A percentile compares a stretch with the other conserved stretches of the same genome.
Evolutionary conservation across 2,113 vertebrate genomes (phyloP).

Genomic region (Xenus cinereus): DNA sequence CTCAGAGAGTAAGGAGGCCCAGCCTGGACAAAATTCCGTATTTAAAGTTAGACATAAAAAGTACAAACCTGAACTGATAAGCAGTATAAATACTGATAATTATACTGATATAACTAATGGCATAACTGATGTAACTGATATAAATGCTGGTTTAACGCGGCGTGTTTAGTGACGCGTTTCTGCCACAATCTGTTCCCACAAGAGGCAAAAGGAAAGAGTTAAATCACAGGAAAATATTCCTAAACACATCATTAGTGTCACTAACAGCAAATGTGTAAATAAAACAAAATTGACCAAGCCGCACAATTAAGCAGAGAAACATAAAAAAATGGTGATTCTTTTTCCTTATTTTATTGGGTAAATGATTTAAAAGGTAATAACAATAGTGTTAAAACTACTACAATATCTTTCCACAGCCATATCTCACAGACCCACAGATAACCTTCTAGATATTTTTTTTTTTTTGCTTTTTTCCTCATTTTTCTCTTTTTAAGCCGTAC

Average conservation of each 20-base stretch:
- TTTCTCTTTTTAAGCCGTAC: constrained; percentile 83
- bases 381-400: constrained; percentile 99
- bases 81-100: background rate
- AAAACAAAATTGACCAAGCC: background rate
- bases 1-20: background rate
- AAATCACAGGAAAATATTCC: background rate
- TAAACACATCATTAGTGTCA: background rate
- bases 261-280: background rate
- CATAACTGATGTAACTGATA: background rate
- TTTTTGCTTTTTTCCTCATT: constrained; percentile 73
- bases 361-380: constrained; percentile 99
- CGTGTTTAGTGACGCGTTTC: background rate
- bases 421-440: constrained; percentile 93
- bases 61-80: background rate
- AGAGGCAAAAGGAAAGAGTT: background rate
- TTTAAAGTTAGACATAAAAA: background rate
- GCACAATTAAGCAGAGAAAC: constrained; percentile 39
- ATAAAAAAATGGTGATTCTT: constrained; percentile 49
- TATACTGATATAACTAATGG: background rate
- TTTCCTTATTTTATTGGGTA: constrained; percentile 97
- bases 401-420: constrained; percentile 97
- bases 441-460: constrained; percentile 74
- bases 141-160: background rate
- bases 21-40: background rate
- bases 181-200: background rate